Evolutionary conservation across 1,140 invertebrate species (phyloP), one percentile per base, ranked within the genome.

Genomic region (Lepidurus couesii): DNA sequence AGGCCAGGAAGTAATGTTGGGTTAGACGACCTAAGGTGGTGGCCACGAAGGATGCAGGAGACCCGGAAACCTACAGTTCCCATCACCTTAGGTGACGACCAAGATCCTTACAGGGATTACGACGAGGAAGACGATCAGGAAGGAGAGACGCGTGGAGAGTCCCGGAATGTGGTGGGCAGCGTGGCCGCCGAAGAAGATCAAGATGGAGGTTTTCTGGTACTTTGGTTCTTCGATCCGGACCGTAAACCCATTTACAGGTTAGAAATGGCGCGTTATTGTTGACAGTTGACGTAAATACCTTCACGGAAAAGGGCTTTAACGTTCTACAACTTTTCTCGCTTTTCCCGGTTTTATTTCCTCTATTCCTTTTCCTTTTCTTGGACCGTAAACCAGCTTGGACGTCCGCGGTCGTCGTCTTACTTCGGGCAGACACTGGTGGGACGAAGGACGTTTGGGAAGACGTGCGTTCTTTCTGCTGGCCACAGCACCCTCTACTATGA

Each of bases 391-490:
- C 87, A 95, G 93, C 84, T 94, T 93, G 83, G 93, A 95, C 85
- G 92, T 93, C 65, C 87, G 93, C 73, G 92, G 91, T 44, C 88
- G 91, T 1, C 88, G 89, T 47, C 89, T 89, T 79, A 89, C 86
- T 42, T 90, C 92, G 82, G 91, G 91, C 21, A 92, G 91, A 83
- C 85, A 92, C 24, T 94, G 92, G 92, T 94, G 75, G 75, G 75
- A 77, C 44, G 75, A 77, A 42, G 75, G 75, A 5, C 75, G 75
- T 11, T 43, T 77, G 34, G 75, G 75, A 44, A 34, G 44, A 8
- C 7, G 75, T 10, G 75, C 34, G 5, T 47, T 34, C 24, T 77
- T 77, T 77, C 8, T 77, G 21, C 24, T 47, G 75, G 43, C 75
- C 9, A 45, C 75, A 16, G 44, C 53, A 21, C 16, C 8, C n/a